Evolutionary conservation across 2,113 vertebrate species (phyloP), one percentile per base, ranked within the genome.

Genomic region (Tilapia sparmanii): DNA sequence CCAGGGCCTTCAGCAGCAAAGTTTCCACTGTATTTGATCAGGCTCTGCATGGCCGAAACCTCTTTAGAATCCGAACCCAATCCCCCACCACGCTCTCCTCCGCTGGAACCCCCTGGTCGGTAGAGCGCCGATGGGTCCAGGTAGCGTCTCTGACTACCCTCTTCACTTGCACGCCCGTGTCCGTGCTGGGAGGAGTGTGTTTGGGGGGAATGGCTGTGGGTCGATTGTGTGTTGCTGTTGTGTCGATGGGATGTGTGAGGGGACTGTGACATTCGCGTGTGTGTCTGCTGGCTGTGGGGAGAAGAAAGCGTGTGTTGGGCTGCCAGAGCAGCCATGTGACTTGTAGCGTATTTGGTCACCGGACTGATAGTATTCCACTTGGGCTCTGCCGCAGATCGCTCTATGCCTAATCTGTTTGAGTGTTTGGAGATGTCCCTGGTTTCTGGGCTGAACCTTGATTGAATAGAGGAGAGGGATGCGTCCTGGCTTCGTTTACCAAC

Each of bases 11-110:
- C 98, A 1, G 97, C 96, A 2, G 97, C 95, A 61, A 99, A 99
- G 95, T 97, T 98, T 13, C 99, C 99, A 0, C 98, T 99, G 96
- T 99, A 99, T 59, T 98, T 98, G 92, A 99, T 99, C 76, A 99
- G 97, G 92, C 97, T 99, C 94, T 99, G 98, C 98, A 99, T 99
- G 93, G 99, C 98, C 0, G 98, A 99, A 3, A 97, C 97, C 89
- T 99, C 98, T 0, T 96, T 88, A 0, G 96, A 80, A 26, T 97
- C 96, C 0, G 96, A 73, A 0, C 52, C 95, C 40, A 1, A 92
- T 52, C 10, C 96, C 24, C 45, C 94, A 52, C 15, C 92, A 50
- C 0, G 95, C 33, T 94, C 87, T 91, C 94, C 0, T 92, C 94
- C 0, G 89, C 73, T 0, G 5, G 96, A 90, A 5, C 90, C 90